Percentiles rank a stretch among this genome's conserved stretches.
phyloP scores from a whole-genome alignment of 1,140 invertebrate species.

The Bombyx mandarina region DNA sequence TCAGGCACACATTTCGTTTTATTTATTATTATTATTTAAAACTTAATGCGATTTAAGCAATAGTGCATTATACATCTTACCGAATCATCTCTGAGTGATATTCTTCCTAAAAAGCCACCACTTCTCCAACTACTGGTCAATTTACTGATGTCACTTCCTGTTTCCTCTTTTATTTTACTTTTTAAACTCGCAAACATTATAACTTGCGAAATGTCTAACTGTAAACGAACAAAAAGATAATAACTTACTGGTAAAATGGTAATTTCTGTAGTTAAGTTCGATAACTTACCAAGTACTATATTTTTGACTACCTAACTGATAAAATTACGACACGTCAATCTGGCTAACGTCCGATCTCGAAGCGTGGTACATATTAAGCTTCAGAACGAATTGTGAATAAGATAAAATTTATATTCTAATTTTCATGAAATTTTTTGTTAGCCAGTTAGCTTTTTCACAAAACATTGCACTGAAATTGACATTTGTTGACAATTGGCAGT shows the following conservation, averaged over 20 bases:
- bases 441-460: too few relatives aligned
- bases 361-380: too few relatives aligned
- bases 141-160: conserved; percentile 61
- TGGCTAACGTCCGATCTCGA: not conserved
- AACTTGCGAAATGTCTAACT: conserved; percentile 11
- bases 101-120: conserved; percentile 56
- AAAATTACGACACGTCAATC: not conserved
- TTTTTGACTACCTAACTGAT: not conserved
- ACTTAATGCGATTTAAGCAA: too few relatives aligned
- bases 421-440: too few relatives aligned
- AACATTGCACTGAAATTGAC: too few relatives aligned
- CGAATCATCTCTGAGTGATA: conserved; percentile 54
- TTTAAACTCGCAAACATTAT: conserved; percentile 63
- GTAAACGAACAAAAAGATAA: conserved; percentile 16
- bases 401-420: too few relatives aligned
- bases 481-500: too few relatives aligned
- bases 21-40: too few relatives aligned
- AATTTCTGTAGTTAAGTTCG: conserved; percentile 31
- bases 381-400: too few relatives aligned
- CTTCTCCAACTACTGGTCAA: conserved; percentile 58
- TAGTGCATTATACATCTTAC: conserved; percentile 23
- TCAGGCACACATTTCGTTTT: too few relatives aligned
- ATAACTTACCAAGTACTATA: conserved; percentile 23
- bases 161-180: conserved; percentile 66
- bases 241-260: conserved; percentile 22